Conservation (phyloP, 2,113 vertebrate species). For the Colistium nudipinnis region DNA sequence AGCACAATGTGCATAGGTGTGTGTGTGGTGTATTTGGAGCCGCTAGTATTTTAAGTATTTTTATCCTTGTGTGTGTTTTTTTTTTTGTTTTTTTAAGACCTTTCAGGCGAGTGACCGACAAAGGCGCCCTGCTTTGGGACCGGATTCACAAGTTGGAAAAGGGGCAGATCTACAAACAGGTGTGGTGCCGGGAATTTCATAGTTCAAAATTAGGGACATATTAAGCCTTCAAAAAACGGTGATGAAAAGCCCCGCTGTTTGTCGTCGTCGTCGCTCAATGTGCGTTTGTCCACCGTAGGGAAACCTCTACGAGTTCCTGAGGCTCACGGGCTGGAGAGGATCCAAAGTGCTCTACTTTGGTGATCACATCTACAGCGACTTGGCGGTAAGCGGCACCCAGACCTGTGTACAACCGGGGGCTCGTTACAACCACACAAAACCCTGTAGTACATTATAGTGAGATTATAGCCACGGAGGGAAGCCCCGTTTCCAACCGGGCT, state of each 20-base stretch:
- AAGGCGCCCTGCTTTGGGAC: constrained; percentile 95
- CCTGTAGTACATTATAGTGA: neutral
- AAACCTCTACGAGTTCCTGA: constrained; percentile 97
- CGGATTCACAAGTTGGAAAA: constrained; percentile 95
- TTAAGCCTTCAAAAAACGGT: neutral
- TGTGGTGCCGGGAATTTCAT: constrained; percentile 55
- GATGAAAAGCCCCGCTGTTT: neutral
- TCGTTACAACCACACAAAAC: constrained; percentile 10
- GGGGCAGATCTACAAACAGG: constrained; percentile 98
- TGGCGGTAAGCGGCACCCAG: constrained; percentile 87
- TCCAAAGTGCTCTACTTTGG: constrained; percentile 98
- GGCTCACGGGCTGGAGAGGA: constrained; percentile 97
- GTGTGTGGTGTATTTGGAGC: neutral
- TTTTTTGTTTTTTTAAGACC: constrained; percentile 81
- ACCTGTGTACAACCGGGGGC: constrained; percentile 2
- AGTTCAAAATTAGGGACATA: neutral
- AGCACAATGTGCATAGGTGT: neutral
- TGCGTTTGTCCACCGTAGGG: constrained; percentile 80
- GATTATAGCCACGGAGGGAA: neutral
- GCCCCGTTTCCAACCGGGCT: constrained; percentile 1
- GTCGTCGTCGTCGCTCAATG: neutral
- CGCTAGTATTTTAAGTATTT: neutral
- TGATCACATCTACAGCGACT: constrained; percentile 99
- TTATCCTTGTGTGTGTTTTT: constrained; percentile 22
- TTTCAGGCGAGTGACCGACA: constrained; percentile 94